Evolutionary conservation across 2,888 invertebrate genomes (phyloP).

Genomic region (Lepidochitona cinerea): DNA sequence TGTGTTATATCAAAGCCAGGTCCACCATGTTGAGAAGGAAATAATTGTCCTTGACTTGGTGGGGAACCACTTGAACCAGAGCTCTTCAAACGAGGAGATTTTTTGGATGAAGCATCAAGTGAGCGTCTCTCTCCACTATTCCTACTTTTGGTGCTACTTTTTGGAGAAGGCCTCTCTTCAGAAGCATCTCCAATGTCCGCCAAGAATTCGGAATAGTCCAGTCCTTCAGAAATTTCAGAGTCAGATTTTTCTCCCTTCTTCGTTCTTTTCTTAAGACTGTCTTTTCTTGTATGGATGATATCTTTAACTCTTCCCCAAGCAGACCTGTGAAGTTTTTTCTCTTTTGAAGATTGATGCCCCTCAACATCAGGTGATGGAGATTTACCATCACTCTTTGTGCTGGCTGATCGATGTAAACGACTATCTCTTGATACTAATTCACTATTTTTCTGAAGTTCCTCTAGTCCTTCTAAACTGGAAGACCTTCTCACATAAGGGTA

Average conservation of each 20-base stretch:
- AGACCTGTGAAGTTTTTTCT: conserved; percentile 73
- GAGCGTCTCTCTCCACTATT: conserved; percentile 17
- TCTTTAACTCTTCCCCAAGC: conserved; percentile 85
- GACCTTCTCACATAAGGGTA: background rate
- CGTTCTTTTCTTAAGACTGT: conserved; percentile 77
- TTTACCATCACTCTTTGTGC: background rate
- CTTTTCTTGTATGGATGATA: conserved; percentile 81
- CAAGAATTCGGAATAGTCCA: background rate
- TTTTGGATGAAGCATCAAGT: background rate
- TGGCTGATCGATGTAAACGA: background rate
- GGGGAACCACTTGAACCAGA: background rate
- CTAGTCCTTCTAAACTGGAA: background rate
- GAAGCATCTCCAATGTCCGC: conserved; percentile 50
- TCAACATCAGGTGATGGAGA: background rate
- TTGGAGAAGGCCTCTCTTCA: conserved; percentile 53
- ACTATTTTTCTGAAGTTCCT: background rate
- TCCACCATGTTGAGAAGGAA: background rate
- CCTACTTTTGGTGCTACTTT: conserved; percentile 38
- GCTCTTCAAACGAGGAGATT: background rate
- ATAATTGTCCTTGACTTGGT: background rate
- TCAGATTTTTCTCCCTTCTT: conserved; percentile 41
- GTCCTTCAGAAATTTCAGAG: conserved; percentile 43
- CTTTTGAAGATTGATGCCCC: conserved; percentile 32
- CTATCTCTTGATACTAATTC: background rate
- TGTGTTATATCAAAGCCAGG: background rate